Evolutionary conservation across 2,888 invertebrate species (phyloP).

Genomic region (Conops quadrifasciatus): DNA sequence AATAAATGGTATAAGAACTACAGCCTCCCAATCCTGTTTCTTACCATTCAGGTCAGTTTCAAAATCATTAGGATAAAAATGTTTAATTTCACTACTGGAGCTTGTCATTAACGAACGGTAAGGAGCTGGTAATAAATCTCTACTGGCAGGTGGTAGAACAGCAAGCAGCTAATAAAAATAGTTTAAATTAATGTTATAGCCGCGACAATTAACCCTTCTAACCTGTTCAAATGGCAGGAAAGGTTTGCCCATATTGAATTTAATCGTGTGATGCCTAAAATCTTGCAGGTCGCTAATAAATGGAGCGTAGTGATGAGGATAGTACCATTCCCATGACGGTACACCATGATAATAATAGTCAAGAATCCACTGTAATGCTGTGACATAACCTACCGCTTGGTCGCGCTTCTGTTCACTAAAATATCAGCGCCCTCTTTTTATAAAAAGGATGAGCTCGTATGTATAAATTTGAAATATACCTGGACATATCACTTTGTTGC

Average conservation of each 20-base stretch:
- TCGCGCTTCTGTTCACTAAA: conserved; percentile 78
- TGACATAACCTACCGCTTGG: conserved; percentile 89
- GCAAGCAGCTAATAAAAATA: conserved; percentile 73
- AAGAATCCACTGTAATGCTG: conserved; percentile 96
- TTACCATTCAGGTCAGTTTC: conserved; percentile 96
- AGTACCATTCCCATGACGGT: conserved; percentile 98
- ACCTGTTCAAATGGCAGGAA: conserved; percentile 93
- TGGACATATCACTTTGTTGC: conserved; percentile 79
- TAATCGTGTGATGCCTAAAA: conserved; percentile 79
- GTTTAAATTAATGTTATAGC: too few species aligned
- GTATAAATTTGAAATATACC: conserved; percentile 69
- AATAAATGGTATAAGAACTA: conserved; percentile 92
- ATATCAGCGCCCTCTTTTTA: conserved; percentile 34
- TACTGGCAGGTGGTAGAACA: conserved; percentile 88
- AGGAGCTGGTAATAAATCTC: conserved; percentile 76
- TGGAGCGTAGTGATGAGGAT: conserved; percentile 97
- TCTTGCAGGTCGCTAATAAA: conserved; percentile 92
- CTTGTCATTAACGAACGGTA: conserved; percentile 82
- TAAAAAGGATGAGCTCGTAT: too few species aligned
- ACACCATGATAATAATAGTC: conserved; percentile 97
- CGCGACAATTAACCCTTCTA: conserved; percentile 33
- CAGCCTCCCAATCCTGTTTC: conserved; percentile 95
- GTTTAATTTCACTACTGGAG: conserved; percentile 79
- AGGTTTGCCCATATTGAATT: conserved; percentile 85
- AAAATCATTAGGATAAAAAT: conserved; percentile 92